These are phyloP conservation scores for Diaphora mendica DNA, from an alignment of 2,888 invertebrate species.

Conservation along the genomic window DNA sequence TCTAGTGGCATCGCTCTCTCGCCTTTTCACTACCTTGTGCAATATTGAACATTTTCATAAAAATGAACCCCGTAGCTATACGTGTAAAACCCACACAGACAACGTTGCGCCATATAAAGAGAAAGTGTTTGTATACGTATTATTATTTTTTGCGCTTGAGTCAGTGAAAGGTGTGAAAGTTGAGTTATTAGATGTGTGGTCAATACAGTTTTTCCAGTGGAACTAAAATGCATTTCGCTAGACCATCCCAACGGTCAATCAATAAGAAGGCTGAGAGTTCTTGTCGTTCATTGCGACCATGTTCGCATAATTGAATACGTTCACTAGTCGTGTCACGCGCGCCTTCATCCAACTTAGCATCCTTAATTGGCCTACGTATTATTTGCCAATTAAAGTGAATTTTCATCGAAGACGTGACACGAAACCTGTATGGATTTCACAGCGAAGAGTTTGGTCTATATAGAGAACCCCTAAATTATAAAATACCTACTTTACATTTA, in stretches of 20 bases:
- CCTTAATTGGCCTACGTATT: slow-evolving; percentile 87
- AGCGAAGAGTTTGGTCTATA: slow-evolving; percentile 64
- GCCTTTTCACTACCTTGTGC: slow-evolving; percentile 56
- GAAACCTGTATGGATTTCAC: slow-evolving; percentile 78
- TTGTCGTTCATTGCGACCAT: slow-evolving; percentile 75
- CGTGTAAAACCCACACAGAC: slow-evolving; percentile 23
- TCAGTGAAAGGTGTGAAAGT: slow-evolving; percentile 73
- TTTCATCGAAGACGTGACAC: slow-evolving; percentile 84
- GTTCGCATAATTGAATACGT: slow-evolving; percentile 85
- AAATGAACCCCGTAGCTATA: slow-evolving; percentile 40
- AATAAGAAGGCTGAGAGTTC: slow-evolving; percentile 58
- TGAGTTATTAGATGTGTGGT: slow-evolving; percentile 24
- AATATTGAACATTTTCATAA: slow-evolving; percentile 57
- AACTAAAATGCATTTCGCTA: slow-evolving; percentile 38
- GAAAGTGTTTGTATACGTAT: slow-evolving; percentile 58
- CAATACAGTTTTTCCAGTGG: slow-evolving; percentile 26
- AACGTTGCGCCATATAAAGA: slow-evolving; percentile 30
- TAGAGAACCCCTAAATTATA: slow-evolving; percentile 64
- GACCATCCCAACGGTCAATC: slow-evolving; percentile 61
- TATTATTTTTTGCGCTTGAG: slow-evolving; percentile 51
- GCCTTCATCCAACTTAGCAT: slow-evolving; percentile 84
- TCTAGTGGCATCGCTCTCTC: slow-evolving; percentile 60
- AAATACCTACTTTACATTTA: slow-evolving; percentile 59
- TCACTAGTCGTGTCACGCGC: slow-evolving; percentile 84
- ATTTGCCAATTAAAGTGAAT: slow-evolving; percentile 87